Base-by-base conservation (phyloP, 2,797 vertebrate genomes). In the Gallirallus australis region DNA sequence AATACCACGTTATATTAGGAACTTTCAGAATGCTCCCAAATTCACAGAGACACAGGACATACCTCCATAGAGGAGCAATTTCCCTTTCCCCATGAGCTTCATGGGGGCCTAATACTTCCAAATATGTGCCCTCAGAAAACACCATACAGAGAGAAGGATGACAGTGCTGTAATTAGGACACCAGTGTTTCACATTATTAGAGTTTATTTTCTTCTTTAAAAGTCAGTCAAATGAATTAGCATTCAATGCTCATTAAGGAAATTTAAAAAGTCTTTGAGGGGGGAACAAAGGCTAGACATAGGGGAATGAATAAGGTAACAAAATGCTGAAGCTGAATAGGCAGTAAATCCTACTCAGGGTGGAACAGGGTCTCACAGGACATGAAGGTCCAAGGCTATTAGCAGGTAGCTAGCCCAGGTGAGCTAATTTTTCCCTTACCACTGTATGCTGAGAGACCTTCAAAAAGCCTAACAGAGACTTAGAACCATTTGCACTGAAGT, bases 241-340 rank as follows among this genome's bases (percentile, higher is more conserved):
- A 23, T 40, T 39, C 37, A 78, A 3, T 71, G 47, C 12, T 92
- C 53, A 35, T 60, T 30, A 82, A 33, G 45, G 75, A 84, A 92
- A 94, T 54, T 10, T 19, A 19, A 71, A 63, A 93, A 93, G 33
- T 28, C 63, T 48, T 64, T 80, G n/a, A 17, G 13, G 17, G 31
- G 14, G 30, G 48, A 78, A 89, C 52, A 89, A 89, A 78, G 27
- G 61, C 45, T 71, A 85, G 63, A 66, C 68, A 53, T 6, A 65
- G 35, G 14, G 7, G 60, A 85, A 92, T 30, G 19, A 95, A 47
- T 27, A 77, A 59, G 64, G 50, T 89, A 96, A 86, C 61, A 53
- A 56, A 96, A 93, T 89, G 52, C 50, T 42, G 28, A 69, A 85
- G 73, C 50, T 78, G 72, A 89, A 69, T 25, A 87, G 63, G 79